These are phyloP conservation scores for Cliona cf. orientalis DNA, from an alignment of 37 sponge, comb jelly and placozoan genomes.

Conservation along the genomic window DNA sequence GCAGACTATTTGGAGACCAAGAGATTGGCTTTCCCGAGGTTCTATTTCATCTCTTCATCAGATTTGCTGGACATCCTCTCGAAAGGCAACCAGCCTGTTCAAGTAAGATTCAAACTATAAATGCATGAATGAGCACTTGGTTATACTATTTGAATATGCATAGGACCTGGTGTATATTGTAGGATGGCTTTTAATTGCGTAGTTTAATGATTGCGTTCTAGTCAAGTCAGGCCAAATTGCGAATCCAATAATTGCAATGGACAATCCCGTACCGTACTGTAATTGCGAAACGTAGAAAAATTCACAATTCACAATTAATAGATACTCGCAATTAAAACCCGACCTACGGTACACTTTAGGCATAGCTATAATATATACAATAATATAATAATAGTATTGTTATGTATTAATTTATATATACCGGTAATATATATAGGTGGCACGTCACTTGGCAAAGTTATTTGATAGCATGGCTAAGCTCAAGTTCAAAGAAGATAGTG, in stretches of 20 bases:
- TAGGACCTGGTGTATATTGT: too few species aligned
- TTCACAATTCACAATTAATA: too few species aligned
- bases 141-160: too few species aligned
- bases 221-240: too few species aligned
- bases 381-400: not conserved
- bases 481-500: slow-evolving; percentile 85
- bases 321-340: too few species aligned
- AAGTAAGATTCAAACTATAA: slow-evolving; percentile 38
- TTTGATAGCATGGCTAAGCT: slow-evolving; percentile 98
- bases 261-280: too few species aligned
- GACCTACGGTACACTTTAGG: too few species aligned
- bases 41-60: slow-evolving; percentile 99
- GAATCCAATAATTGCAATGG: too few species aligned
- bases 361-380: not conserved
- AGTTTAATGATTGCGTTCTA: too few species aligned
- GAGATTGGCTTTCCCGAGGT: slow-evolving; percentile 98
- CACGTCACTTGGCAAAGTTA: slow-evolving; percentile 95
- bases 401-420: not conserved
- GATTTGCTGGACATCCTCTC: slow-evolving; percentile 98
- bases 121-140: too few species aligned
- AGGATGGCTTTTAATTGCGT: too few species aligned
- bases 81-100: slow-evolving; percentile 93
- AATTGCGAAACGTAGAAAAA: too few species aligned
- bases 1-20: slow-evolving; percentile 99
- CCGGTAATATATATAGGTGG: slow-evolving; percentile 59